These are phyloP conservation scores for Helicolenus hilgendorfi DNA, from an alignment of 2,797 vertebrate species.

Conservation along the genomic window DNA sequence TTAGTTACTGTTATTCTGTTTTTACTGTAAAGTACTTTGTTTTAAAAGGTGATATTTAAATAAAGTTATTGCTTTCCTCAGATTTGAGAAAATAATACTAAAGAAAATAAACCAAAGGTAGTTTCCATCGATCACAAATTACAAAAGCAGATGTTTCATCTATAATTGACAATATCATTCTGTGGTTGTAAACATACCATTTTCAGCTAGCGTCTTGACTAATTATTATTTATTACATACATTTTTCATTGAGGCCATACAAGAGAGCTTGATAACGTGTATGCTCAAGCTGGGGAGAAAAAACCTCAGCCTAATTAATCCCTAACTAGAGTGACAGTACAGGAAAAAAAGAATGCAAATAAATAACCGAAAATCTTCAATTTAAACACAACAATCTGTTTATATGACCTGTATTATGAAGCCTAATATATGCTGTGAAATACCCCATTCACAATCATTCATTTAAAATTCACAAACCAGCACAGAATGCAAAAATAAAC, in stretches of 20 bases:
- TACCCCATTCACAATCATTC: no score
- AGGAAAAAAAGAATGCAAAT: not conserved
- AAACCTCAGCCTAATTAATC: no score
- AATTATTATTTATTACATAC: no score
- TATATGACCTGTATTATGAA: not conserved
- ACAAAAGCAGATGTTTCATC: not conserved
- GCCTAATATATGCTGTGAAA: not conserved
- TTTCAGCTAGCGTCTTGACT: not conserved
- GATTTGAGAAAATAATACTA: not conserved
- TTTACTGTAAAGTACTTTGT: not conserved
- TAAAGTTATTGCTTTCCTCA: not conserved
- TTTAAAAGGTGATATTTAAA: not conserved
- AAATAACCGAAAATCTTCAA: not conserved
- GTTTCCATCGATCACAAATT: not conserved
- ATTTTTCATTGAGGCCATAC: no score
- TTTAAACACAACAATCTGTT: not conserved
- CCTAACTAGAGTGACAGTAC: accelerated
- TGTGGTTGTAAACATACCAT: not conserved
- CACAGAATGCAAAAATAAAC: not conserved
- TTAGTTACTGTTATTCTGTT: not conserved
- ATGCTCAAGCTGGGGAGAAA: no score
- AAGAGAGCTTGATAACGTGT: no score
- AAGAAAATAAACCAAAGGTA: not conserved
- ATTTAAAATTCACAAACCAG: not conserved
- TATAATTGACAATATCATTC: not conserved